Percentiles rank a stretch among this genome's conserved stretches.
phyloP scores from a whole-genome alignment of 2,797 vertebrate species.

The Phylloscopus collybita region DNA sequence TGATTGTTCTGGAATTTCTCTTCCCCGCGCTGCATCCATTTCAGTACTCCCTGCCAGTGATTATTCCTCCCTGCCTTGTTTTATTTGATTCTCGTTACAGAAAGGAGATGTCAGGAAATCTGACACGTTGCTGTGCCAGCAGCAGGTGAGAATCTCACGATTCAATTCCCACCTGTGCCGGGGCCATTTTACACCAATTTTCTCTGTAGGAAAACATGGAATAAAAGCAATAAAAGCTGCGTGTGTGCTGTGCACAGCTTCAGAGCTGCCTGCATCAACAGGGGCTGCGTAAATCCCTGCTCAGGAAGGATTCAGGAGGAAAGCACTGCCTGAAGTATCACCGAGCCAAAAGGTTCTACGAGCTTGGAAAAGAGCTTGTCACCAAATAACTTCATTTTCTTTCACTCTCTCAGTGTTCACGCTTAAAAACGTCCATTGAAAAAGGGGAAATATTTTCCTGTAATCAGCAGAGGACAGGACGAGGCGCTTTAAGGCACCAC shows the following conservation, averaged over 20 bases:
- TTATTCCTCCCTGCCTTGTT: background rate
- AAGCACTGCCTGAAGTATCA: background rate
- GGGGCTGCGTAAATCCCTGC: background rate
- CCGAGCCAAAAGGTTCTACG: background rate
- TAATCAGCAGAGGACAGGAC: background rate
- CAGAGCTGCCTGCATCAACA: background rate
- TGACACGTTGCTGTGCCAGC: conserved; percentile 21
- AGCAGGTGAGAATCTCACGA: conserved; percentile 35
- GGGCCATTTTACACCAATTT: conserved; percentile 1
- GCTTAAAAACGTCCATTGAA: background rate
- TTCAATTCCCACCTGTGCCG: conserved; percentile 32
- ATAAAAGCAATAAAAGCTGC: background rate
- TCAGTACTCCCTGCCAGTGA: background rate
- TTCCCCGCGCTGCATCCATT: background rate
- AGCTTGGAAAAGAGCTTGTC: background rate
- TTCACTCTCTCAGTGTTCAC: background rate
- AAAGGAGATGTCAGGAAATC: conserved; percentile 30
- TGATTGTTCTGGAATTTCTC: background rate
- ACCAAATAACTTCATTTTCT: background rate
- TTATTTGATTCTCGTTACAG: conserved; percentile 19
- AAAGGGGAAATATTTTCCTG: background rate
- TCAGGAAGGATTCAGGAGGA: background rate
- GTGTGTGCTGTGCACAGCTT: background rate
- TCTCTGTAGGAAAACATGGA: conserved; percentile 22
- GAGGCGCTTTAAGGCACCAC: background rate